Percentiles rank a stretch among this genome's conserved stretches.
These are phyloP conservation scores for Semicossyphus pulcher DNA, from an alignment of 2,113 vertebrate genomes.

Conservation along the genomic window DNA sequence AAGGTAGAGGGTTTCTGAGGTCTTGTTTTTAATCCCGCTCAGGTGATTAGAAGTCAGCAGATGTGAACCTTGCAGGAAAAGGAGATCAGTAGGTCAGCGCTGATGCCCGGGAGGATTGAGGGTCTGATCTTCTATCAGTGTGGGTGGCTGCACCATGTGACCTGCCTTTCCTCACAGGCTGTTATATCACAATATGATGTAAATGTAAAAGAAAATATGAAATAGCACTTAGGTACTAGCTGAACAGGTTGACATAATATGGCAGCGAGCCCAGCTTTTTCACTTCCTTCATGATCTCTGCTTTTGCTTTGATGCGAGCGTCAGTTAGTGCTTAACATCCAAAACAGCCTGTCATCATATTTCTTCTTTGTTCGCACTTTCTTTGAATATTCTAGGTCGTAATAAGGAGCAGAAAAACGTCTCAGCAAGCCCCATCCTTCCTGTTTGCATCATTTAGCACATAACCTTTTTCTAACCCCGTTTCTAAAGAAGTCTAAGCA, in stretches of 20 bases:
- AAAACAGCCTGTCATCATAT: no score
- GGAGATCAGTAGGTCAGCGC: constrained; percentile 64
- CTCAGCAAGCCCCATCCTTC: constrained; percentile 26
- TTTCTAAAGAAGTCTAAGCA: constrained; percentile 22
- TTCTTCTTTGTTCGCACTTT: no score
- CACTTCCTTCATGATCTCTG: not conserved
- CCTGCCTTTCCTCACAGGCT: not conserved
- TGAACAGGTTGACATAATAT: not conserved
- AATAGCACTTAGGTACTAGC: not conserved
- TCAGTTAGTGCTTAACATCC: not conserved
- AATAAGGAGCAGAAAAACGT: not conserved
- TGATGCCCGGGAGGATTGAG: not conserved
- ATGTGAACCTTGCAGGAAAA: constrained; percentile 29
- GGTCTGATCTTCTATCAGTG: constrained; percentile 3
- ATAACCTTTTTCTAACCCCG: constrained; percentile 37
- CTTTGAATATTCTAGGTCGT: no score
- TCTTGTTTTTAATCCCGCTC: constrained; percentile 56
- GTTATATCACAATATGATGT: not conserved
- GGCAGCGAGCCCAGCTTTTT: not conserved
- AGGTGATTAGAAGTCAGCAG: constrained; percentile 59
- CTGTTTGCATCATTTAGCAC: constrained; percentile 16
- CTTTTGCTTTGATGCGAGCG: not conserved
- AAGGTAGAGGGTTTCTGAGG: constrained; percentile 29
- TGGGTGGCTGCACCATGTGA: constrained; percentile 17
- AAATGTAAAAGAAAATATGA: not conserved